Conservation (phyloP, 2,888 invertebrate genomes). For the Cosmorhoe ocellata region DNA sequence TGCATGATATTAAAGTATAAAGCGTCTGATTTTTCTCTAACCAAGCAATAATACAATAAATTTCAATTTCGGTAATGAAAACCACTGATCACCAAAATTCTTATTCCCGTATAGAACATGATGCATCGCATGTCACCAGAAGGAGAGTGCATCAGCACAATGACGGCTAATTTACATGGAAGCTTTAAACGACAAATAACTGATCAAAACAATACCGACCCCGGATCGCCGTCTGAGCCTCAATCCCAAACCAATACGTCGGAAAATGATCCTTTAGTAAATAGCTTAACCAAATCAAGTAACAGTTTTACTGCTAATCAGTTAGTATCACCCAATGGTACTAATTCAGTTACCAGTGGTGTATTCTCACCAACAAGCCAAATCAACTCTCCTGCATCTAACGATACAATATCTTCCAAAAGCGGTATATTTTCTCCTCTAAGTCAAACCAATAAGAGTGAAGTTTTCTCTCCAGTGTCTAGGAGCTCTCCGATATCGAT, state of each 20-base stretch:
- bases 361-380: constrained; percentile 80
- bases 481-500: constrained; percentile 75
- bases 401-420: constrained; percentile 79
- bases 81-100: constrained; percentile 39
- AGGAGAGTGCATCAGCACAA: constrained; percentile 84
- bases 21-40: constrained; percentile 43
- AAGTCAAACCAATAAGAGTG: constrained; percentile 78
- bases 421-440: constrained; percentile 78
- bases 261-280: constrained; percentile 67
- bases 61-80: constrained; percentile 10
- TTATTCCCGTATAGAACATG: constrained; percentile 83
- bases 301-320: constrained; percentile 69
- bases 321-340: constrained; percentile 75
- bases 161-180: constrained; percentile 85
- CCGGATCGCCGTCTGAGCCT: constrained; percentile 68
- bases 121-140: constrained; percentile 88
- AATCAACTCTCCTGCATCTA: constrained; percentile 79
- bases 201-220: constrained; percentile 67
- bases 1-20: constrained; percentile 36
- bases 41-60: constrained; percentile 31
- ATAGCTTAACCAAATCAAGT: constrained; percentile 69
- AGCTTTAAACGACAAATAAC: constrained; percentile 84
- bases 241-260: constrained; percentile 71
- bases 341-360: constrained; percentile 78
- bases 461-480: constrained; percentile 74